Evolutionary conservation across 37 sponge, comb jelly and placozoan genomes (phyloP).

Genomic region (Aplysina aerophoba): DNA sequence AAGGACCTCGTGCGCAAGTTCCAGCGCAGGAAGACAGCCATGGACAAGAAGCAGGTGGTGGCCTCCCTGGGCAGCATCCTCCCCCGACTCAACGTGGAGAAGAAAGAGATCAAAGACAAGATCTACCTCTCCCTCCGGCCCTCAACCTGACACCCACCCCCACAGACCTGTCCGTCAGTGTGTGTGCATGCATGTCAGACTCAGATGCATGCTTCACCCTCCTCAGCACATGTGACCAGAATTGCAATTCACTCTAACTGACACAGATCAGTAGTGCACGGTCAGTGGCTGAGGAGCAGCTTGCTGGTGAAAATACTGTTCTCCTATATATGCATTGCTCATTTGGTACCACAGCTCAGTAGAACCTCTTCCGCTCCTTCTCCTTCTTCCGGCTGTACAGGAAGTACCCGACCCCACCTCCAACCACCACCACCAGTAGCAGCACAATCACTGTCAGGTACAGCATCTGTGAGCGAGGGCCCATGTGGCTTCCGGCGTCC

Average conservation of each 20-base stretch:
- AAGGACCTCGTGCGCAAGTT: constrained; percentile 87
- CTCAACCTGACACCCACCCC: too few species aligned
- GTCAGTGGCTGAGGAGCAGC: too few species aligned
- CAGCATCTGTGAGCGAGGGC: constrained; percentile 42
- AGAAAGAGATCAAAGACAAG: constrained; percentile 65
- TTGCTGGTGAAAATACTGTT: too few species aligned
- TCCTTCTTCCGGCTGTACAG: constrained; percentile 44
- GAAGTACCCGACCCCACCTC: constrained; percentile 50
- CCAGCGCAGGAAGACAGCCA: constrained; percentile 69
- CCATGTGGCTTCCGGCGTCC: neutral
- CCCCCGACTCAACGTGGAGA: constrained; percentile 55
- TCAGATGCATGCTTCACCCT: too few species aligned
- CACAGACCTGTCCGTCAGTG: too few species aligned
- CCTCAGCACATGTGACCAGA: too few species aligned
- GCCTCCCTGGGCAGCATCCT: constrained; percentile 59
- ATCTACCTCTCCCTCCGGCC: constrained; percentile 61
- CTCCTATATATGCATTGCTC: too few species aligned
- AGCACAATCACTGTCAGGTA: constrained; percentile 40
- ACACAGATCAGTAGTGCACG: too few species aligned
- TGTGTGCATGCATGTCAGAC: too few species aligned
- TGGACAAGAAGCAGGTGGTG: constrained; percentile 71
- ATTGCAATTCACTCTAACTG: too few species aligned
- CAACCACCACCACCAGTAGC: constrained; percentile 44
- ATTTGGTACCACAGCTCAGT: neutral
- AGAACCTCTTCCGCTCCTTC: constrained; percentile 51